Evolutionary conservation across 2,797 vertebrate genomes (phyloP), one percentile per base, ranked within the genome.

Genomic region (Hylomyscus alleni): DNA sequence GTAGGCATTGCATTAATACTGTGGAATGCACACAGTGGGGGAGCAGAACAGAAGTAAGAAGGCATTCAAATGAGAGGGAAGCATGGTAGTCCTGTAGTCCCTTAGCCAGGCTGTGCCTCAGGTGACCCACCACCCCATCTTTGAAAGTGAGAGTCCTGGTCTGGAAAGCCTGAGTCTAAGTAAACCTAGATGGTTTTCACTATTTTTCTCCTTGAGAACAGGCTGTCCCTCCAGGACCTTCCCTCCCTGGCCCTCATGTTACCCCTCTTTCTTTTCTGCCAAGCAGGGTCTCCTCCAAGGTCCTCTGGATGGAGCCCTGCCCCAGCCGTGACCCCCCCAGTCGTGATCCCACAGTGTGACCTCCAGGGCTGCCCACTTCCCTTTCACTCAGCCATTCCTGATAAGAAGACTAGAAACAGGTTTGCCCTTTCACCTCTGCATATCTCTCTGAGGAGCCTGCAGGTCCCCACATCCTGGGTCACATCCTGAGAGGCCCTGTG

Each of bases 321-420:
- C 98, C 98, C 93, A 7, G 0, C 6, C 0, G 0, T 97, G 98
- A 98, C 98, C 98, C 86, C 94, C 85, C 94, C 92, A 6, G 0
- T 4, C 0, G 0, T 97, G 72, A 84, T 12, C 98, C 95, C 83
- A 94, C 44, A 78, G 34, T 97, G 95, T 1, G 92, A 97, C 98
- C 98, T 96, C 7, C 65, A 17, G 2, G 65, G 95, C 44, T 22
- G 93, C 90, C 96, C 93, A 96, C 98, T 98, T 98, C 98, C 98
- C 97, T 92, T 94, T 97, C 15, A 77, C 98, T 97, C 2, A 19
- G 97, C 96, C 96, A 90, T 52, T n/a, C 95, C 97, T 97, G 98
- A 98, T 98, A 98, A 98, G 98, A 97, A 98, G 98, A 98, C 88
- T 97, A 95, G 97, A 98, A 98, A 98, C 98, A 98, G 98, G 97